These are phyloP conservation scores for Drosophila lowei DNA, from an alignment of 1,140 invertebrate genomes.

Conservation along the genomic window DNA sequence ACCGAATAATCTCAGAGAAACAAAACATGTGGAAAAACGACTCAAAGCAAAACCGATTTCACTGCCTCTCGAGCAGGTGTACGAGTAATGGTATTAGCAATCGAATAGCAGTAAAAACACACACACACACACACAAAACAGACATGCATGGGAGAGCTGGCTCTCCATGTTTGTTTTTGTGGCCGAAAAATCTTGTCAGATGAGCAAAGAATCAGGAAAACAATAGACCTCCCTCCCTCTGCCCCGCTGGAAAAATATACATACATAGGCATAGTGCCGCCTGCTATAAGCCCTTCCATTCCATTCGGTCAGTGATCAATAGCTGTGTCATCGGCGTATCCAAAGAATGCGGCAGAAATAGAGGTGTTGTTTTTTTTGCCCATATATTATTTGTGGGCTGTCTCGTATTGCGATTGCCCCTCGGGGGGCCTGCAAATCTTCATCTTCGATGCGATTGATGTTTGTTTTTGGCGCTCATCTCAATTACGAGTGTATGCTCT, in stretches of 20 bases:
- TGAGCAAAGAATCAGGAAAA: constrained; percentile 27
- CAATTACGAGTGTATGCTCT: too few relatives aligned
- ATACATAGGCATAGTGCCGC: neutral
- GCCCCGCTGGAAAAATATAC: neutral
- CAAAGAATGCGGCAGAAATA: constrained; percentile 37
- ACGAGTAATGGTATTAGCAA: too few relatives aligned
- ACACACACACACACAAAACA: too few relatives aligned
- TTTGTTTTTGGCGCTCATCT: constrained; percentile 15
- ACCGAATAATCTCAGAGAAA: constrained; percentile 7
- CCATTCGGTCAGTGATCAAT: constrained; percentile 24
- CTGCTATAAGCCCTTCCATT: neutral
- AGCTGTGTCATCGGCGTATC: constrained; percentile 11
- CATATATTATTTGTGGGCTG: constrained; percentile 7
- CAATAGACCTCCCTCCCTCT: constrained; percentile 37
- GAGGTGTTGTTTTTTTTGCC: constrained; percentile 6
- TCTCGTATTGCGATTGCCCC: constrained; percentile 8
- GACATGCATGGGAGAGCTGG: too few relatives aligned
- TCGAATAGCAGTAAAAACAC: too few relatives aligned
- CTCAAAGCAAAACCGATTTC: constrained; percentile 12
- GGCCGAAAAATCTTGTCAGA: constrained; percentile 23
- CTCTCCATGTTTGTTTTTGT: too few relatives aligned
- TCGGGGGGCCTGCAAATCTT: constrained; percentile 34
- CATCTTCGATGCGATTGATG: constrained; percentile 32
- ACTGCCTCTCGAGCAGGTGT: neutral
- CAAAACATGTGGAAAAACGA: constrained; percentile 35